Evolutionary conservation across 1,140 invertebrate genomes (phyloP).

Genomic region (Diplogasteroides magnus): DNA sequence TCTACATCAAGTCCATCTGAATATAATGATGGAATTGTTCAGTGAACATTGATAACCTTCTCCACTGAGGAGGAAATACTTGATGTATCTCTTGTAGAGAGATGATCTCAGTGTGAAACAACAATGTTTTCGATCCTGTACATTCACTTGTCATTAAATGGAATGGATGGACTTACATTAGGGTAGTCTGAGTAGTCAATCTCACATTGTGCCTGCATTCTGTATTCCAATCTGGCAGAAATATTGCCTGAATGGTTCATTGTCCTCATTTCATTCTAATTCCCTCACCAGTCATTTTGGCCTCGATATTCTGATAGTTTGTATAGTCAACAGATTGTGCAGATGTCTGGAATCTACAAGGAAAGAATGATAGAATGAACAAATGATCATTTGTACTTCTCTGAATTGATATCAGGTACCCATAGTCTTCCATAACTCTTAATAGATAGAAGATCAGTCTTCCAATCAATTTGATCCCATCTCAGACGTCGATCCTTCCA

Average conservation of each 20-base stretch:
- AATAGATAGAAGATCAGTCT: slow-evolving; percentile 30
- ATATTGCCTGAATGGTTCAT: slow-evolving; percentile 23
- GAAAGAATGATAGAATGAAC: too few relatives aligned
- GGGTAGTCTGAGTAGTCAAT: slow-evolving; percentile 37
- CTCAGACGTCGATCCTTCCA: slow-evolving; percentile 36
- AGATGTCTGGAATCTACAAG: slow-evolving; percentile 32
- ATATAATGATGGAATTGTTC: neutral
- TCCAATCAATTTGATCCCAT: slow-evolving; percentile 33
- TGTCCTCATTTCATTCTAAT: neutral
- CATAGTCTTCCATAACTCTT: slow-evolving; percentile 35
- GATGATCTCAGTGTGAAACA: slow-evolving; percentile 34
- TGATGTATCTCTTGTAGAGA: slow-evolving; percentile 34
- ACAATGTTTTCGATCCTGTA: slow-evolving; percentile 36
- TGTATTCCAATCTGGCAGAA: slow-evolving; percentile 31
- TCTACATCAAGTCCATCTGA: slow-evolving; percentile 23
- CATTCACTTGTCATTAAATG: neutral
- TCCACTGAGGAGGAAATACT: slow-evolving; percentile 31
- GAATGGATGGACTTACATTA: slow-evolving; percentile 22
- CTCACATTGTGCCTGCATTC: slow-evolving; percentile 35
- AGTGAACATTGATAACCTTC: slow-evolving; percentile 11
- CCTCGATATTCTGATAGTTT: slow-evolving; percentile 32
- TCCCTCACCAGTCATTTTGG: slow-evolving; percentile 25
- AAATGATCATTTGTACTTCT: too few relatives aligned
- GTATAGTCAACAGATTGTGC: slow-evolving; percentile 32
- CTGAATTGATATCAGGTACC: slow-evolving; percentile 37